Percentiles rank a stretch among this genome's conserved stretches.
phyloP scores from a whole-genome alignment of 2,797 vertebrate genomes.

The Chrysocyon brachyurus region DNA sequence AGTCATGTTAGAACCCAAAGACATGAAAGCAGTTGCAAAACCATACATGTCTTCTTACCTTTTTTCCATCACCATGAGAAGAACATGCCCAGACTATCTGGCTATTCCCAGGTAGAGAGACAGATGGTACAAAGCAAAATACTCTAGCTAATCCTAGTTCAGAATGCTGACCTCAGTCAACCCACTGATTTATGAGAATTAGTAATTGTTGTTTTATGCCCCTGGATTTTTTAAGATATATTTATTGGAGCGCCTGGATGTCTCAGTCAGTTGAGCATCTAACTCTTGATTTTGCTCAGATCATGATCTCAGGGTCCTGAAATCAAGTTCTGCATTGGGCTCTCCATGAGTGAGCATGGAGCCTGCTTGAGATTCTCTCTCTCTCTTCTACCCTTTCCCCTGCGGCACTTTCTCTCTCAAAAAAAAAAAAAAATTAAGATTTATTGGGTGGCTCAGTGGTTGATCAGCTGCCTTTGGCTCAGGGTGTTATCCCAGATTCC shows the following conservation, averaged over 20 bases:
- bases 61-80: background rate
- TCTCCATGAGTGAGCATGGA: background rate
- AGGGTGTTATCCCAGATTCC: too few relatives aligned
- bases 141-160: background rate
- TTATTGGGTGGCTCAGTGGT: too few relatives aligned
- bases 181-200: conserved; percentile 19
- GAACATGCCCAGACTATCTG: background rate
- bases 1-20: background rate
- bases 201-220: background rate
- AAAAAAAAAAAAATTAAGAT: background rate
- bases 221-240: background rate
- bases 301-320: background rate
- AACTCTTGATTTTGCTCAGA: background rate
- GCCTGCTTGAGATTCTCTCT: background rate
- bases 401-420: background rate
- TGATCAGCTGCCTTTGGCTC: too few relatives aligned
- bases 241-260: background rate
- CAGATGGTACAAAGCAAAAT: background rate
- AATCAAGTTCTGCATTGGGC: background rate
- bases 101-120: background rate
- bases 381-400: background rate
- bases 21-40: background rate
- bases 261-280: background rate
- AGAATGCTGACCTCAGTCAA: background rate
- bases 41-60: background rate